Evolutionary conservation across 2,797 vertebrate species (phyloP).

Genomic region (Florisuga fusca): DNA sequence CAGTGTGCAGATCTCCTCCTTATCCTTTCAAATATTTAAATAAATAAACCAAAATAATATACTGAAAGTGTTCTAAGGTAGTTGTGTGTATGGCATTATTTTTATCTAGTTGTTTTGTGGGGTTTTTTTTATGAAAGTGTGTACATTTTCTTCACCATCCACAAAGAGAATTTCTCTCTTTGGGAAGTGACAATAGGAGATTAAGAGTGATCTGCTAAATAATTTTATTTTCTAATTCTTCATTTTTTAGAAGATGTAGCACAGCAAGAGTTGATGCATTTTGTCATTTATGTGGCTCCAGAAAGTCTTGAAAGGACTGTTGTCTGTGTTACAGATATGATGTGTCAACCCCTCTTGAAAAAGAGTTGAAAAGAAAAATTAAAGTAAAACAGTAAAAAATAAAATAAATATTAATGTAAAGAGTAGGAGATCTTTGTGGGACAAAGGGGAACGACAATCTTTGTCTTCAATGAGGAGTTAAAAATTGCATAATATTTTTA

Average conservation of each 20-base stretch:
- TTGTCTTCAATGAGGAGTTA: not conserved
- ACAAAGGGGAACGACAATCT: not conserved
- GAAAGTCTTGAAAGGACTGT: not conserved
- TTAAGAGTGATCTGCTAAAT: not conserved
- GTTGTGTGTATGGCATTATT: not conserved
- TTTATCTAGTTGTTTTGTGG: not conserved
- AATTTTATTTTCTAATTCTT: not conserved
- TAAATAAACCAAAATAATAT: not conserved
- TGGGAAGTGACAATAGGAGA: not conserved
- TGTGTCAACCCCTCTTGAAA: not conserved
- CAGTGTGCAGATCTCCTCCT: not conserved
- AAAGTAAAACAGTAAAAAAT: not conserved
- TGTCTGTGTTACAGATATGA: not conserved
- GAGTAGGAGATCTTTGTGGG: not conserved
- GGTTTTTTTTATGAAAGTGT: not conserved
- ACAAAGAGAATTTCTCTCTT: not conserved
- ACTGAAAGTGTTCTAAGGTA: not conserved
- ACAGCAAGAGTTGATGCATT: not conserved
- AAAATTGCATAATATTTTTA: not conserved
- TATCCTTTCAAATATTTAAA: not conserved
- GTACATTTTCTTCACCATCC: not conserved
- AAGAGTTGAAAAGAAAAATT: not conserved
- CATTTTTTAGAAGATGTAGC: not conserved
- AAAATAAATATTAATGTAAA: not conserved
- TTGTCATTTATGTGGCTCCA: not conserved